phyloP scores from a whole-genome alignment of 2,888 invertebrate species.

The Drosophila ustulata region DNA sequence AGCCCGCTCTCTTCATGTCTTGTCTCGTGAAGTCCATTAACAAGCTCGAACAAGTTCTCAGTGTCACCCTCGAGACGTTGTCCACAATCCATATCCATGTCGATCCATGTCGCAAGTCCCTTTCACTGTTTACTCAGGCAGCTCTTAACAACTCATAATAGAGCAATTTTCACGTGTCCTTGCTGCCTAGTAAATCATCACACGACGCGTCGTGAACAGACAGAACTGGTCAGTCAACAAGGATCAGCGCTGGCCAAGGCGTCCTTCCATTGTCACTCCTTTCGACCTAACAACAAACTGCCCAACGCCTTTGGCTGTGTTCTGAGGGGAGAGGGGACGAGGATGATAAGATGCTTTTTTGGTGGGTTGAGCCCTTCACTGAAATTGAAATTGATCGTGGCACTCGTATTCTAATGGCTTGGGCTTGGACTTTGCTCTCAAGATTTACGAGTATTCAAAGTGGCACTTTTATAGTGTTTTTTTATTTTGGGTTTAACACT shows the following conservation, averaged over 20 bases:
- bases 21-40: conserved; percentile 55
- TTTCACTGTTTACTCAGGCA: conserved; percentile 75
- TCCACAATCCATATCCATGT: conserved; percentile 39
- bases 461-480: conserved; percentile 59
- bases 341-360: neutral
- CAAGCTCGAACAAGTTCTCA: conserved; percentile 65
- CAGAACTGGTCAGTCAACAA: conserved; percentile 50
- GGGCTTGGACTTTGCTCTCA: conserved; percentile 39
- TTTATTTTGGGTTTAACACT: conserved; percentile 50
- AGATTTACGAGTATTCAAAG: conserved; percentile 51
- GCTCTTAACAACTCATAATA: conserved; percentile 84
- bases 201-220: neutral
- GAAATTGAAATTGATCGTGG: conserved; percentile 81
- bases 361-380: conserved; percentile 34
- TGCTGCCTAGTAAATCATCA: conserved; percentile 68
- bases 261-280: conserved; percentile 70
- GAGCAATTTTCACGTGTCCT: conserved; percentile 84
- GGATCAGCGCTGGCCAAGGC: conserved; percentile 20
- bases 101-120: conserved; percentile 38
- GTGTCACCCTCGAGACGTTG: conserved; percentile 61
- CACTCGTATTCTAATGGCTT: conserved; percentile 59
- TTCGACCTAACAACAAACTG: conserved; percentile 43
- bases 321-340: neutral
- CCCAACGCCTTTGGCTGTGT: conserved; percentile 22
- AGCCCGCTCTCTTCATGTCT: conserved; percentile 16